Evolutionary conservation across 1,140 invertebrate genomes (phyloP).

Genomic region (Anadara kagoshimensis): DNA sequence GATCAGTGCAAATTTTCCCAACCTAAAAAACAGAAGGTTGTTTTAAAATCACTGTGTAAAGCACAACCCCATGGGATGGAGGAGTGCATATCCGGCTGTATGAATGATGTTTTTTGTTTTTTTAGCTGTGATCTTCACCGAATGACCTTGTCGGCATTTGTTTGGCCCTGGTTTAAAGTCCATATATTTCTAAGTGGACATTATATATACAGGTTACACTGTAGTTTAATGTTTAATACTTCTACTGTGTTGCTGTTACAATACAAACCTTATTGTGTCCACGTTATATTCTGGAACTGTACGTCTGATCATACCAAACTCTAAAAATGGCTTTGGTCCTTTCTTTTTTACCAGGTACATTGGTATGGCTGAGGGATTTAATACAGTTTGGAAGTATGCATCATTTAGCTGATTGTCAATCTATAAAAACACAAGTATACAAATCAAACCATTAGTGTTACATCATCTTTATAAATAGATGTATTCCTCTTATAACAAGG

Average conservation of each 20-base stretch:
- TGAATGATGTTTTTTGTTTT: too few relatives aligned
- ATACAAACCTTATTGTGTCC: constrained; percentile 76
- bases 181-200: too few relatives aligned
- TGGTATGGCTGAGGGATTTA: constrained; percentile 79
- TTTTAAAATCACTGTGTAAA: too few relatives aligned
- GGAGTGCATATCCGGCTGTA: too few relatives aligned
- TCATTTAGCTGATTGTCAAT: constrained; percentile 87
- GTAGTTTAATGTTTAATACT: too few relatives aligned
- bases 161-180: too few relatives aligned
- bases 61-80: too few relatives aligned
- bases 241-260: background rate
- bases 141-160: too few relatives aligned
- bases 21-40: too few relatives aligned
- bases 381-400: constrained; percentile 84
- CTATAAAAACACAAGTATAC: constrained; percentile 73
- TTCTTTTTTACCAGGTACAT: constrained; percentile 72
- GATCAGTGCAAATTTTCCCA: too few relatives aligned
- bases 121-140: too few relatives aligned
- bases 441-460: background rate
- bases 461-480: background rate
- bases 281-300: constrained; percentile 73
- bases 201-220: background rate
- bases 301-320: constrained; percentile 80
- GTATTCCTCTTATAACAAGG: too few relatives aligned
- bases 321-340: constrained; percentile 81